These are phyloP conservation scores for Xiphydria camelus DNA, from an alignment of 2,888 invertebrate species.

Conservation along the genomic window DNA sequence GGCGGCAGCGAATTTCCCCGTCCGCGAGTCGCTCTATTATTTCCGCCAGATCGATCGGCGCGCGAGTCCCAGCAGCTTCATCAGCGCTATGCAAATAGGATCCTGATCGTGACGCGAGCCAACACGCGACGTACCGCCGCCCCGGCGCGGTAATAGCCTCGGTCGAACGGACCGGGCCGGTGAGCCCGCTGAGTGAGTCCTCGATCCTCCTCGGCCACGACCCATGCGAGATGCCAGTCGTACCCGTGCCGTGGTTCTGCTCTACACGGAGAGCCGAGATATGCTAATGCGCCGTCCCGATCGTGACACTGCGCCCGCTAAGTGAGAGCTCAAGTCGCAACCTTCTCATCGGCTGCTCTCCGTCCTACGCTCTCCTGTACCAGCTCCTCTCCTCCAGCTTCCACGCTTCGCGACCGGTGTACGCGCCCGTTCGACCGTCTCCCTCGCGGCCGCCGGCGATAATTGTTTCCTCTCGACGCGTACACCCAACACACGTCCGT, in stretches of 20 bases:
- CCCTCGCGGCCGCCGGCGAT: neutral
- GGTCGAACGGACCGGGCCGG: constrained; percentile 9
- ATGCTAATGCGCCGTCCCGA: constrained; percentile 55
- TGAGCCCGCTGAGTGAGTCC: constrained; percentile 33
- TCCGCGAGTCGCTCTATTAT: no score
- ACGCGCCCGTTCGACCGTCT: no score
- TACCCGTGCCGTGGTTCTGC: constrained; percentile 30
- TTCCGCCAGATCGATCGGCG: no score
- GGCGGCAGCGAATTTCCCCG: no score
- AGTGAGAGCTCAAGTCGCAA: constrained; percentile 57
- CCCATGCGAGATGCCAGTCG: constrained; percentile 33
- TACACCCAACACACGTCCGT: neutral
- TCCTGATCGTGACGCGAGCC: constrained; percentile 55
- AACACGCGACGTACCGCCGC: constrained; percentile 40
- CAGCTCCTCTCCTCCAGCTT: constrained; percentile 4
- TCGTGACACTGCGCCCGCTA: constrained; percentile 55
- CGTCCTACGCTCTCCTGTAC: constrained; percentile 5
- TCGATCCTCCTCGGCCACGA: constrained; percentile 40
- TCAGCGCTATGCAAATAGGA: constrained; percentile 56
- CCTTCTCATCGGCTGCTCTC: constrained; percentile 26
- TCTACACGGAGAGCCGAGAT: constrained; percentile 49
- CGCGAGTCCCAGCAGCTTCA: constrained; percentile 52
- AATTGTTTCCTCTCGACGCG: constrained; percentile 2
- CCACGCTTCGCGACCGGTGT: constrained; percentile 12
- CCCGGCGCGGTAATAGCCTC: neutral